These are phyloP conservation scores for Pelodiscus sinensis DNA, from an alignment of 2,113 vertebrate species.

Conservation along the genomic window DNA sequence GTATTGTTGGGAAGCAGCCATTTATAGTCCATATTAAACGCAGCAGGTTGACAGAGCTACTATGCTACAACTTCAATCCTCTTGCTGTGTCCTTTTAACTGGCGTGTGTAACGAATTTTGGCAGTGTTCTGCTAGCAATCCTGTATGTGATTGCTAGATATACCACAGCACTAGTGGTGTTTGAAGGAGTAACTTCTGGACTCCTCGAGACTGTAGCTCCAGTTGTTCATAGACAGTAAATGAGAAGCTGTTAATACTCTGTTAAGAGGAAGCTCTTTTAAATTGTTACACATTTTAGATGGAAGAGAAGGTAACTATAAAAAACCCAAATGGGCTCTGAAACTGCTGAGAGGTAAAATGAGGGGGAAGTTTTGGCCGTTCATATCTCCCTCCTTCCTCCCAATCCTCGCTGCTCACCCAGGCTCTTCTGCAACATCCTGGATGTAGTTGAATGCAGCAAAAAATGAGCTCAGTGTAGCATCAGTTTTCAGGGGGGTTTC, in stretches of 20 bases:
- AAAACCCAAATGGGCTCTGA: constrained; percentile 15
- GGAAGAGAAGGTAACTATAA: not conserved
- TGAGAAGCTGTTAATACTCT: not conserved
- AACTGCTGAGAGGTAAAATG: constrained; percentile 35
- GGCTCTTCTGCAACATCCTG: not conserved
- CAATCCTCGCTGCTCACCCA: not conserved
- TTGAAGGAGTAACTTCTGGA: not conserved
- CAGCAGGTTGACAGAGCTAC: not conserved
- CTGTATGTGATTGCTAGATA: not conserved
- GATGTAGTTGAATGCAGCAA: not conserved
- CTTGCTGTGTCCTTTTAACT: not conserved
- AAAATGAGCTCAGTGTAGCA: not conserved
- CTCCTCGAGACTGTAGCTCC: not conserved
- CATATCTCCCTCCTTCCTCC: not conserved
- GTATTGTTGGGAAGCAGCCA: not conserved
- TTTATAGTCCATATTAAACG: not conserved
- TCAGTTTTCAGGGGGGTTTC: not conserved
- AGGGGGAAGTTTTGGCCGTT: constrained; percentile 23
- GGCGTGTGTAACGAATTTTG: not conserved
- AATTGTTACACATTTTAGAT: not conserved
- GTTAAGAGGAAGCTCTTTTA: not conserved
- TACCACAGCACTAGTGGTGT: rapidly evolving
- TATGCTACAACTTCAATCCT: not conserved
- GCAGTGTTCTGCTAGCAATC: not conserved
- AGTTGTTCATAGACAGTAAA: not conserved